These are phyloP conservation scores for Thysanoteuthis rhombus DNA, from an alignment of 2,888 invertebrate genomes.

Conservation along the genomic window DNA sequence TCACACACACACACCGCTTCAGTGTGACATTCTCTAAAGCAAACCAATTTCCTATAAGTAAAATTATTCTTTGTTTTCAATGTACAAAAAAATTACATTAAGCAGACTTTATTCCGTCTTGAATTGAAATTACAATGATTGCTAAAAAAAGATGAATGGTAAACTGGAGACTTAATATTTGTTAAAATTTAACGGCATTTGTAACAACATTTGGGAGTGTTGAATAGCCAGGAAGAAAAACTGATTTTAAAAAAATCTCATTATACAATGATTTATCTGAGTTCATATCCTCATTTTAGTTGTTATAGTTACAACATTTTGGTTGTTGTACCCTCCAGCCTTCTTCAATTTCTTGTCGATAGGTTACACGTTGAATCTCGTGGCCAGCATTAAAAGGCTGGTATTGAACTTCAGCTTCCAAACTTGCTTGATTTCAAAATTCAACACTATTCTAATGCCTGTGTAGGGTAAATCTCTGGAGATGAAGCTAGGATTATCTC, in stretches of 20 bases:
- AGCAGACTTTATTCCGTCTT: neutral
- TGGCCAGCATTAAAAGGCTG: too few relatives aligned
- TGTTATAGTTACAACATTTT: neutral
- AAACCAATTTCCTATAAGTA: neutral
- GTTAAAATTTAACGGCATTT: too few relatives aligned
- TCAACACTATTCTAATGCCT: too few relatives aligned
- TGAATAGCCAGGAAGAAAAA: neutral
- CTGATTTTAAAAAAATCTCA: neutral
- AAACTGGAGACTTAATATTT: too few relatives aligned
- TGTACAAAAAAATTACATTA: neutral
- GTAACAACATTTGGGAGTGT: neutral
- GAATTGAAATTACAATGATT: neutral
- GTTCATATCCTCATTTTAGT: neutral
- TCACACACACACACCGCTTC: neutral
- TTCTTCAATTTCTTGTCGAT: too few relatives aligned
- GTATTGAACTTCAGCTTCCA: too few relatives aligned
- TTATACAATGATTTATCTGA: neutral
- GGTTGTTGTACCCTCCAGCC: too few relatives aligned
- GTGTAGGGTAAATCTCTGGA: too few relatives aligned
- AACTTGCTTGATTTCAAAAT: too few relatives aligned
- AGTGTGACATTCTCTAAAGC: neutral
- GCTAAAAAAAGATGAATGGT: too few relatives aligned
- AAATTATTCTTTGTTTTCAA: neutral
- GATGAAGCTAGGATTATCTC: too few relatives aligned
- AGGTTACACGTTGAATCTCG: too few relatives aligned